These are phyloP conservation scores for Melanerpes aurifrons DNA, from an alignment of 2,113 vertebrate species.

Conservation along the genomic window DNA sequence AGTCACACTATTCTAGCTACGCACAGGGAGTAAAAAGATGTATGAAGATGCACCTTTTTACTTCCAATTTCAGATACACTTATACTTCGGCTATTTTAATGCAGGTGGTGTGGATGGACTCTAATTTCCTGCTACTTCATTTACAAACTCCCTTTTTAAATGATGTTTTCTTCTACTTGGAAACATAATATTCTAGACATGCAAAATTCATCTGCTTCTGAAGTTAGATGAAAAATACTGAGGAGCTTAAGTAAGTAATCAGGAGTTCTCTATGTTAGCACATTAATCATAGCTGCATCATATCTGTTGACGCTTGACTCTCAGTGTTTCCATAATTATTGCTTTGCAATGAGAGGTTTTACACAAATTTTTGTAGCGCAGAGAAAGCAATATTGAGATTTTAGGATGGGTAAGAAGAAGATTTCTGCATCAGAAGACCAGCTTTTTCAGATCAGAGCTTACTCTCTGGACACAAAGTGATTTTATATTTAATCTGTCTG, in stretches of 20 bases:
- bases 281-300: rapidly evolving
- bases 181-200: neutral
- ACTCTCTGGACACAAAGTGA: neutral
- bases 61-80: neutral
- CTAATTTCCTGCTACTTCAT: neutral
- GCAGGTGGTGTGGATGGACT: neutral
- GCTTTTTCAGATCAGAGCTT: neutral
- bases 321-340: neutral
- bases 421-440: neutral
- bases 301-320: neutral
- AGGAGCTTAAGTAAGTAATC: neutral
- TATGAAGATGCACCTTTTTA: neutral
- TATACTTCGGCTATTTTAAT: neutral
- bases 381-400: neutral
- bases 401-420: neutral
- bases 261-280: neutral
- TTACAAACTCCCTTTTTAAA: neutral
- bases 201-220: neutral
- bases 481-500: slow-evolving; percentile 10
- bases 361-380: neutral
- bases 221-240: neutral
- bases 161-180: neutral
- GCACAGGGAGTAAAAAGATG: neutral
- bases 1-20: neutral
- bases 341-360: neutral